Conservation (phyloP, 2,888 invertebrate species). For the Tetragonula carbonaria region DNA sequence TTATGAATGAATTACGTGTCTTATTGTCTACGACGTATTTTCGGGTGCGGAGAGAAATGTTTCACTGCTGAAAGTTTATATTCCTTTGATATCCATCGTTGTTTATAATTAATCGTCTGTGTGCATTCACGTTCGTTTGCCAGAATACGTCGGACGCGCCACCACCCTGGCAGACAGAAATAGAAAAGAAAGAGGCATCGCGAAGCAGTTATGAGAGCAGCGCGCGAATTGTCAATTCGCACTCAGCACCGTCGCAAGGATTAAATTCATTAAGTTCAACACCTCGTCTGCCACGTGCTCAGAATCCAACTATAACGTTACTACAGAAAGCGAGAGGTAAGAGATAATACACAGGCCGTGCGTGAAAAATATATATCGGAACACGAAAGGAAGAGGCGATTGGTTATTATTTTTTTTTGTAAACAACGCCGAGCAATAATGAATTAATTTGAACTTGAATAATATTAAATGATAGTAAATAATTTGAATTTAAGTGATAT, state of each 20-base stretch:
- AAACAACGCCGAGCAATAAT: neutral
- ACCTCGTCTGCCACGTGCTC: conserved; percentile 89
- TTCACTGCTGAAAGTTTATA: neutral
- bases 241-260: conserved; percentile 88
- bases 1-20: too few species aligned
- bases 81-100: neutral
- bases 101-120: neutral
- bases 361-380: neutral
- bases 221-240: conserved; percentile 83
- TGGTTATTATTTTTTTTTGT: neutral
- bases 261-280: conserved; percentile 84
- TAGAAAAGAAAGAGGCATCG: conserved; percentile 57
- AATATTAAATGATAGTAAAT: too few species aligned
- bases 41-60: too few species aligned
- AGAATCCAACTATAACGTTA: conserved; percentile 94
- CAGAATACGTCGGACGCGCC: conserved; percentile 53
- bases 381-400: neutral
- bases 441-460: too few species aligned
- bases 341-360: neutral
- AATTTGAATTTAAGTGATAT: too few species aligned
- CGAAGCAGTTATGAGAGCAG: conserved; percentile 61
- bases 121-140: neutral
- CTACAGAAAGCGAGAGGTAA: conserved; percentile 95
- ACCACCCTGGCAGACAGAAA: conserved; percentile 76
- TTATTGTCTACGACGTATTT: too few species aligned